phyloP scores from a whole-genome alignment of 2,113 vertebrate genomes.

The Corythoichthys intestinalis region DNA sequence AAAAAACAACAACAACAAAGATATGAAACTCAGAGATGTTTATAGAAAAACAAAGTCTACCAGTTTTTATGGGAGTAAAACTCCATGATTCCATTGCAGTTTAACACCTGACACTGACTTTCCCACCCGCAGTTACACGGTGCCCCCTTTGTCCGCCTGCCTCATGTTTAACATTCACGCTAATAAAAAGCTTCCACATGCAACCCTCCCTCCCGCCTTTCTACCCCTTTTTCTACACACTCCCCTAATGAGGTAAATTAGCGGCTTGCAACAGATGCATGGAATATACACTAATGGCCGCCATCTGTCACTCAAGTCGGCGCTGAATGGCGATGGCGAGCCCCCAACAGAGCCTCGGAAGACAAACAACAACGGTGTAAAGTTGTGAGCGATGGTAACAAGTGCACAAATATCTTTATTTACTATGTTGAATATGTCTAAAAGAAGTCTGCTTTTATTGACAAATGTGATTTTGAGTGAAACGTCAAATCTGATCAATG shows the following conservation, averaged over 20 bases:
- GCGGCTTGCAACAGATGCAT: constrained; percentile 73
- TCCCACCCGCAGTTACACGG: constrained; percentile 12
- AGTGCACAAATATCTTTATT: background rate
- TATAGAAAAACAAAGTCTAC: too few species aligned
- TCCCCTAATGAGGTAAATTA: constrained; percentile 76
- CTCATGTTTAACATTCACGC: constrained; percentile 58
- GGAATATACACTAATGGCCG: constrained; percentile 70
- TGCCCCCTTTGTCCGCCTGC: background rate
- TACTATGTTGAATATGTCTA: background rate
- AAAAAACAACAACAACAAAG: too few species aligned
- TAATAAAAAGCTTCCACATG: constrained; percentile 61
- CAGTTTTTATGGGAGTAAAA: too few species aligned
- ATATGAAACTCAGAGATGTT: too few species aligned
- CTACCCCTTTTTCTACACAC: constrained; percentile 49
- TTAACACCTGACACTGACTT: background rate
- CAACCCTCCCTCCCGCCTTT: constrained; percentile 38
- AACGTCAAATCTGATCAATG: background rate
- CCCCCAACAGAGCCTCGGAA: constrained; percentile 46
- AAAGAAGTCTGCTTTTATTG: background rate
- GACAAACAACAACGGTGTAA: constrained; percentile 1
- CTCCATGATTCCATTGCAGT: background rate
- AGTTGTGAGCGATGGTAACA: background rate
- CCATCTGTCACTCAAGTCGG: constrained; percentile 72
- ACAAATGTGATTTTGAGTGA: background rate
- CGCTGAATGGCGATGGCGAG: constrained; percentile 55